phyloP scores from a whole-genome alignment of 2,888 invertebrate genomes.

The Andrena camellia region DNA sequence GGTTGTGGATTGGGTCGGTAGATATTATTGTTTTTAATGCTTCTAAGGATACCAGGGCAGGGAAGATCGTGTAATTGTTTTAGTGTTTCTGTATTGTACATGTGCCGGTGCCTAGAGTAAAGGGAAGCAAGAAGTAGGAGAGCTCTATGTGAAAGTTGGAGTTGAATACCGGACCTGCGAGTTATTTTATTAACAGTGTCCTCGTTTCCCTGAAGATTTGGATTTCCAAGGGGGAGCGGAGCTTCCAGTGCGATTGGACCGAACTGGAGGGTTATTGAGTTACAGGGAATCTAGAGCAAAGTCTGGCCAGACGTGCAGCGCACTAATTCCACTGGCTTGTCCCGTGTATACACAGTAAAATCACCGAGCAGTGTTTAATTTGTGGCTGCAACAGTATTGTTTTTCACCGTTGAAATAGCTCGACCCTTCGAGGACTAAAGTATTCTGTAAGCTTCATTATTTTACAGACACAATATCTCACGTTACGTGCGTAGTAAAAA shows the following conservation, averaged over 20 bases:
- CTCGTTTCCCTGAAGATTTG: slow-evolving; percentile 34
- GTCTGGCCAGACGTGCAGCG: slow-evolving; percentile 49
- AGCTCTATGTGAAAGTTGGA: neutral
- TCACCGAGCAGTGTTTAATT: slow-evolving; percentile 20
- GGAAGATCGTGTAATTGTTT: no score
- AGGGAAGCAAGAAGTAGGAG: no score
- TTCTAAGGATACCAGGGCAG: no score
- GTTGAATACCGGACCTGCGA: neutral
- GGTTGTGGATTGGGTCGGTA: no score
- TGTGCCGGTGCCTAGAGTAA: no score
- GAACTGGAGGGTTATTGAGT: slow-evolving; percentile 55
- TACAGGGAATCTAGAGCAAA: slow-evolving; percentile 48
- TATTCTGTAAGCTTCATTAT: neutral
- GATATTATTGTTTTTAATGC: no score
- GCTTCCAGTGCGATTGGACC: slow-evolving; percentile 32
- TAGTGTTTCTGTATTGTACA: no score
- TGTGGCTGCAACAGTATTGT: slow-evolving; percentile 29
- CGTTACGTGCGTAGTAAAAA: neutral
- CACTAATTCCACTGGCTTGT: slow-evolving; percentile 50
- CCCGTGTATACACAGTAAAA: slow-evolving; percentile 16
- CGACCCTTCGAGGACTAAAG: neutral
- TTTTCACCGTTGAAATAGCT: slow-evolving; percentile 25
- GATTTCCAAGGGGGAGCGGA: slow-evolving; percentile 9
- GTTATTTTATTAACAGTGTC: slow-evolving; percentile 13
- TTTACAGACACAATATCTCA: no score